A percentile compares a stretch with the other conserved stretches of the same genome.
Evolutionary conservation across 2,113 vertebrate genomes (phyloP).

Genomic region (Turnix velox): DNA sequence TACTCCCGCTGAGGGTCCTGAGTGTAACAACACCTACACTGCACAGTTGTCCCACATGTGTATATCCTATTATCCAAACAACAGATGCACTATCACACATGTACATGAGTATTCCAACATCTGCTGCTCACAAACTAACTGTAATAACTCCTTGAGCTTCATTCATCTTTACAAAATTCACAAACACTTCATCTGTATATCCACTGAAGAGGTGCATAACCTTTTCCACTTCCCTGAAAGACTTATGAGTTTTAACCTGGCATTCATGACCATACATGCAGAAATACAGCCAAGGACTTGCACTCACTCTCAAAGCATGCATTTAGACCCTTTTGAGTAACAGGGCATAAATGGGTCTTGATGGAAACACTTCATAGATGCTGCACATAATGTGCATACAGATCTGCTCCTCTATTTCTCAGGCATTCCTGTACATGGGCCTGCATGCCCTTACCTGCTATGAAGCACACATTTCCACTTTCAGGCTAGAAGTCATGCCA

Average conservation of each 20-base stretch:
- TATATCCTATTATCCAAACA: neutral
- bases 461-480: neutral
- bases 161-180: constrained; percentile 23
- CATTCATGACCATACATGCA: neutral
- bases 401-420: neutral
- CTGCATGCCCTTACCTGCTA: neutral
- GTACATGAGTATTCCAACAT: neutral
- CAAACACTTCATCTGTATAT: constrained; percentile 23
- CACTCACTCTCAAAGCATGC: neutral
- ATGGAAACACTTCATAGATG: neutral
- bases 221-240: neutral
- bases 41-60: neutral
- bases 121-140: neutral
- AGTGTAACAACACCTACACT: neutral
- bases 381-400: neutral
- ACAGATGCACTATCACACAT: neutral
- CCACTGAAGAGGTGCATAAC: neutral
- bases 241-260: neutral
- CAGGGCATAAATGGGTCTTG: neutral
- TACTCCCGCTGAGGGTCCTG: neutral
- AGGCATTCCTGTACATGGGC: neutral
- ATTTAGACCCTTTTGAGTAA: neutral
- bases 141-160: neutral
- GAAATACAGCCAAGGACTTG: neutral
- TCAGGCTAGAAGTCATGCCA: neutral